Evolutionary conservation across 37 sponge, comb jelly and placozoan species (phyloP).

Genomic region (Sycon ciliatum): DNA sequence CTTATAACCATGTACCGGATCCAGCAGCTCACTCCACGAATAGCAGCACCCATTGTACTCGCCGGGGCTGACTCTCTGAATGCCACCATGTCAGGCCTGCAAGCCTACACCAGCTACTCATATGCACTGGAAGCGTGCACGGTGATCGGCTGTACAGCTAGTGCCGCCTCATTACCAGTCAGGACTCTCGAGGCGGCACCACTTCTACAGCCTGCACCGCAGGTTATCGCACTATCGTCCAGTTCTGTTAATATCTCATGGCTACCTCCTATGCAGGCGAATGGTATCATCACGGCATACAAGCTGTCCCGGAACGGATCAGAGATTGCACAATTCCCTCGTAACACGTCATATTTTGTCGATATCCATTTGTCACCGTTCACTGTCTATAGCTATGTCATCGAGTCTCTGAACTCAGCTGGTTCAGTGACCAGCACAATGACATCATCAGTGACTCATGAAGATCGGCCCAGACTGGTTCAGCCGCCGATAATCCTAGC

Average conservation of each 20-base stretch:
- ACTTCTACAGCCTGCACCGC: no score
- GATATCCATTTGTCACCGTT: no score
- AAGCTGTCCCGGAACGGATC: no score
- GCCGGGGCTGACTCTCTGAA: no score
- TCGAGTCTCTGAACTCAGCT: no score
- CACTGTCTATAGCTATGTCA: no score
- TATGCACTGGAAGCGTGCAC: conserved; percentile 66
- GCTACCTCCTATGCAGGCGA: conserved; percentile 27
- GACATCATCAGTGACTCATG: no score
- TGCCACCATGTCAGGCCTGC: conserved; percentile 37
- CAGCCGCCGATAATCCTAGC: no score
- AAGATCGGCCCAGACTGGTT: no score
- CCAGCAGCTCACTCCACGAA: background rate
- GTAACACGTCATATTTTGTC: no score
- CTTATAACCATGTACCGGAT: conserved; percentile 39
- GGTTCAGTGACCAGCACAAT: no score
- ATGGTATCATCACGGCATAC: conserved; percentile 54
- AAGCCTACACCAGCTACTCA: conserved; percentile 54
- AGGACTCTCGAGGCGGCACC: conserved; percentile 50
- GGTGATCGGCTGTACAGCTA: conserved; percentile 39
- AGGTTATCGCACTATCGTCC: background rate
- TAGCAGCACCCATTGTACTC: conserved; percentile 1
- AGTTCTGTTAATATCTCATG: background rate
- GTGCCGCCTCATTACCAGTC: conserved; percentile 12
- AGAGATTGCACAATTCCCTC: no score